A percentile compares a stretch with the other conserved stretches of the same genome.
phyloP scores from a whole-genome alignment of 2,888 invertebrate genomes.

The Tetramorium bicarinatum region DNA sequence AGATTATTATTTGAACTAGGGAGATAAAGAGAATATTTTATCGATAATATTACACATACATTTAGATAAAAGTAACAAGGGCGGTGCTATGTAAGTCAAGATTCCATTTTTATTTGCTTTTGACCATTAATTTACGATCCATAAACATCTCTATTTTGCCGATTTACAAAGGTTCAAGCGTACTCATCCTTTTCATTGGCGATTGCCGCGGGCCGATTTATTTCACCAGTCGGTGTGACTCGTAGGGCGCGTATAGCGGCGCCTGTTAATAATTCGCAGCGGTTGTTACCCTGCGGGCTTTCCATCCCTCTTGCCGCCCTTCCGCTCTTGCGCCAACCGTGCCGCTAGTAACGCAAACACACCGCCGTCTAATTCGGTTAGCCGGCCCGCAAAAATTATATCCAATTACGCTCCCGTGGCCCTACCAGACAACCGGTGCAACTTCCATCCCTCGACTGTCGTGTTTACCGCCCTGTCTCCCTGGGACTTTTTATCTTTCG shows the following conservation, averaged over 20 bases:
- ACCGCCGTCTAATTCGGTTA: conserved; percentile 81
- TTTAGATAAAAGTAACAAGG: not conserved
- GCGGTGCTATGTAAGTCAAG: not conserved
- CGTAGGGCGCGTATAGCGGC: conserved; percentile 70
- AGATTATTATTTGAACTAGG: conserved; percentile 7
- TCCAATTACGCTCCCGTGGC: conserved; percentile 79
- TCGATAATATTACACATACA: not conserved
- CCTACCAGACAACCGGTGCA: conserved; percentile 68
- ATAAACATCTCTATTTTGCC: conserved; percentile 28
- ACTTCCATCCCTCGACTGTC: conserved; percentile 55
- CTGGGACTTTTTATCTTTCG: conserved; percentile 34
- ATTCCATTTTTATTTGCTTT: conserved; percentile 15
- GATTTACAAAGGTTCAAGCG: conserved; percentile 28
- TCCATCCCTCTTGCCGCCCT: conserved; percentile 64
- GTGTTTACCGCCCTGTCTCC: conserved; percentile 62
- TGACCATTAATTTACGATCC: conserved; percentile 14
- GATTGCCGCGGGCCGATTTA: conserved; percentile 76
- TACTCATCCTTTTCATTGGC: conserved; percentile 56
- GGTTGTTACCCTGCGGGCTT: conserved; percentile 76
- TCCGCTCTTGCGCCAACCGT: conserved; percentile 60
- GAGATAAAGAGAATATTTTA: conserved; percentile 7
- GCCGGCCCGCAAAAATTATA: conserved; percentile 81
- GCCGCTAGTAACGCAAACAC: conserved; percentile 78
- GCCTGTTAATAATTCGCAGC: conserved; percentile 78
- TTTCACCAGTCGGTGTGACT: conserved; percentile 71